Percentiles rank a stretch among this genome's conserved stretches.
Evolutionary conservation across 1,140 invertebrate genomes (phyloP).

Genomic region (Globodera ellingtonae): DNA sequence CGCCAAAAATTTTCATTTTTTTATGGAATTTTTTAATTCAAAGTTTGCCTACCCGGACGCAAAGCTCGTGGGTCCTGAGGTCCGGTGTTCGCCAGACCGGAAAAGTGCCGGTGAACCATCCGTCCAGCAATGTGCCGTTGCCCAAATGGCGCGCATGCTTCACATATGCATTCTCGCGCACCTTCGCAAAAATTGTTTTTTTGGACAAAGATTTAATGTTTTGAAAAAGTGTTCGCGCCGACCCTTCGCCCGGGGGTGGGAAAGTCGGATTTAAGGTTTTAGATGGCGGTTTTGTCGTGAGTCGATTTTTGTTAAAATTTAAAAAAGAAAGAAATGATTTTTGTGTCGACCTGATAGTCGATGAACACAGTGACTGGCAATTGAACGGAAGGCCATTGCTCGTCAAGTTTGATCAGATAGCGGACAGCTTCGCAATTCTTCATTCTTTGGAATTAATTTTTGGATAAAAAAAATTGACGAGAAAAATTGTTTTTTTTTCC

Average conservation of each 20-base stretch:
- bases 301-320: too few relatives aligned
- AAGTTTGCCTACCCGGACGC: conserved; percentile 17
- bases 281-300: too few relatives aligned
- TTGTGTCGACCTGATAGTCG: conserved; percentile 5
- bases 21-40: too few relatives aligned
- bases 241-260: too few relatives aligned
- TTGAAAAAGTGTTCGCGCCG: too few relatives aligned
- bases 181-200: not conserved
- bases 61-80: conserved; percentile 23
- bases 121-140: conserved; percentile 36
- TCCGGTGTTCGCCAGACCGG: conserved; percentile 29
- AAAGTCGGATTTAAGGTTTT: too few relatives aligned
- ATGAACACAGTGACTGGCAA: conserved; percentile 32
- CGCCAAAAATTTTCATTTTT: not conserved
- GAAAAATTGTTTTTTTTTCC: not conserved
- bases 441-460: conserved; percentile 20
- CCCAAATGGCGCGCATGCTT: conserved; percentile 36
- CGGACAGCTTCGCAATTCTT: conserved; percentile 35
- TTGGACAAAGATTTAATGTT: too few relatives aligned
- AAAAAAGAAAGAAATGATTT: too few relatives aligned
- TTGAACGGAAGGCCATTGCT: conserved; percentile 28
- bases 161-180: conserved; percentile 43
- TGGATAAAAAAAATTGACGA: not conserved
- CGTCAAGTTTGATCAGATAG: conserved; percentile 37
- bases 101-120: conserved; percentile 31